phyloP scores from a whole-genome alignment of 2,888 invertebrate genomes.

The Lasioglossum villosulum region DNA sequence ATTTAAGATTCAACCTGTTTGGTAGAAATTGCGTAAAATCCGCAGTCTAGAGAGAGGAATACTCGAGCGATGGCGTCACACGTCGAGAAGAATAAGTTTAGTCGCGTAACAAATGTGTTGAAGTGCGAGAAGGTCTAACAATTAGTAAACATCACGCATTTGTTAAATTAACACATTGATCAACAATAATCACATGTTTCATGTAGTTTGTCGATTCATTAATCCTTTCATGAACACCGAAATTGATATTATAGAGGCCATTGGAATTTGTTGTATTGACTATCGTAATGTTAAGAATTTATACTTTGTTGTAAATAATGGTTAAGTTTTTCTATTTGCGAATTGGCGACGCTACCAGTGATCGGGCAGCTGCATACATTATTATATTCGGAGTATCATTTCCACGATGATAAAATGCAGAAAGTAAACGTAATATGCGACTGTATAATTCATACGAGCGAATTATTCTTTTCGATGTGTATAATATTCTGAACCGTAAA shows the following conservation, averaged over 20 bases:
- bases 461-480: slow-evolving; percentile 30
- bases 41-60: background rate
- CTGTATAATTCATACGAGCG: background rate
- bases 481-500: background rate
- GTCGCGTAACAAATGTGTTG: background rate
- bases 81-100: slow-evolving; percentile 34
- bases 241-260: background rate
- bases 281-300: background rate
- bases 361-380: background rate
- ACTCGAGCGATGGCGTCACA: background rate
- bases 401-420: background rate
- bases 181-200: background rate
- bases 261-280: background rate
- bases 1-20: background rate
- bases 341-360: background rate
- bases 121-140: background rate
- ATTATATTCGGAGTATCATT: background rate
- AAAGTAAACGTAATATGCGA: background rate
- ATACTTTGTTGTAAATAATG: background rate
- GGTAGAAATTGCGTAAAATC: background rate
- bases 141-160: background rate
- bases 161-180: too few relatives aligned
- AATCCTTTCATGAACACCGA: background rate
- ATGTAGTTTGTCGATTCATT: background rate
- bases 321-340: background rate